Base-by-base conservation (phyloP, 2,113 vertebrate species). In the Gasterosteus nipponicus region DNA sequence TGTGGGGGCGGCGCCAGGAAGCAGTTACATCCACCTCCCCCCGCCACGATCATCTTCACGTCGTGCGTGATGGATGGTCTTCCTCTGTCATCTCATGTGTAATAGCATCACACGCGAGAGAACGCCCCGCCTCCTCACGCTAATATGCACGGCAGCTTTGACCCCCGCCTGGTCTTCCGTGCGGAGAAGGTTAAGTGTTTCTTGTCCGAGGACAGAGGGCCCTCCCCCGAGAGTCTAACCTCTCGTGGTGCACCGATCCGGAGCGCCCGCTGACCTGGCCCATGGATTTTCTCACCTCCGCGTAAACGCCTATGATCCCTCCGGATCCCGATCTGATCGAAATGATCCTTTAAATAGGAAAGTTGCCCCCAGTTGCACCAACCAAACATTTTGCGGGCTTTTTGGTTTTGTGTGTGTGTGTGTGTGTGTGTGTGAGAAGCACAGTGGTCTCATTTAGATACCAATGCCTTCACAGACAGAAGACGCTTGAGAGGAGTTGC, bases 41-140 rank as follows among this genome's bases (percentile, higher is more conserved):
- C 35, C 35, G 33, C 4, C 35, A 41, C 57, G 65, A 86, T 80
- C 76, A 61, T 84, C 75, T 78, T 79, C 81, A 68, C 72, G 79
- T 65, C 81, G 67, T 3, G n/a, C 69, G 81, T 91, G 90, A 92
- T 90, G 49, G 88, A 93, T 91, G 77, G 73, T 66, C 81, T 88
- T 90, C 89, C 85, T 81, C 41, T 72, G 78, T 89, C 83, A 78
- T 87, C 90, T 86, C 70, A 72, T 33, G 51, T 72, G 72, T 92
- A 88, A 91, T 89, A 70, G 83, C 77, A 75, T 75, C 89, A 85
- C 73, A 85, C 85, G 83, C 56, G 57, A 22, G 39, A 51, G 42
- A 51, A 35, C 54, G 3, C 26, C 3, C 38, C 65, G 26, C 18
- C 53, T 64, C 44, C 19, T n/a, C 16, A 33, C 64, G 19, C 44